phyloP scores from a whole-genome alignment of 92 coral and sea anemone species.

The Porites evermanni region DNA sequence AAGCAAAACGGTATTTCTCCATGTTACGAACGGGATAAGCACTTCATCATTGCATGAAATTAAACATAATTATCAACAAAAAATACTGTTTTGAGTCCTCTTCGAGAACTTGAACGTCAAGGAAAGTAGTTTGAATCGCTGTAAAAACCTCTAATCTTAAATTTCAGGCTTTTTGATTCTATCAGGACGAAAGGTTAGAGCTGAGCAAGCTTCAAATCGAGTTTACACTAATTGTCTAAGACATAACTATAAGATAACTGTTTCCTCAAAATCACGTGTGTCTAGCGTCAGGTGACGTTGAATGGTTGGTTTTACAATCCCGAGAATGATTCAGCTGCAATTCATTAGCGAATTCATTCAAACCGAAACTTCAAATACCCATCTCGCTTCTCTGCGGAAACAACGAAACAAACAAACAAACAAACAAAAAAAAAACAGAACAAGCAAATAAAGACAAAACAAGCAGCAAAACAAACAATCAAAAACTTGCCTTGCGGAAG shows the following conservation, averaged over 20 bases:
- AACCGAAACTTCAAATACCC: not conserved
- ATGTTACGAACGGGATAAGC: not conserved
- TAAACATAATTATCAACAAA: no score
- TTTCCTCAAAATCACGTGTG: not conserved
- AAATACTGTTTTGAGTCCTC: not conserved
- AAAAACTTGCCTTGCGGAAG: no score
- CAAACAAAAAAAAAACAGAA: no score
- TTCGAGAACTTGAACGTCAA: no score
- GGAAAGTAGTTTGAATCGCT: not conserved
- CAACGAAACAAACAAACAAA: no score
- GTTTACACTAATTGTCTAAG: not conserved
- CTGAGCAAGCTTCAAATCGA: slow-evolving; percentile 20
- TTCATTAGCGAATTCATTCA: no score
- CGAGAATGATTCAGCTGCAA: not conserved
- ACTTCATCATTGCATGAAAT: not conserved
- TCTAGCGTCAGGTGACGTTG: not conserved
- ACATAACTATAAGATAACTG: no score
- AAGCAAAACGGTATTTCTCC: not conserved
- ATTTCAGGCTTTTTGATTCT: not conserved
- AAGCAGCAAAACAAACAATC: no score
- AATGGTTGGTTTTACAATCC: not conserved
- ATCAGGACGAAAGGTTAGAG: not conserved
- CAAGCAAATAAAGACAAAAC: no score
- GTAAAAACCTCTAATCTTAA: not conserved
- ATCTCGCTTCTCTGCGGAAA: no score